Evolutionary conservation across 2,888 invertebrate species (phyloP).

Genomic region (Girardia tigrina): DNA sequence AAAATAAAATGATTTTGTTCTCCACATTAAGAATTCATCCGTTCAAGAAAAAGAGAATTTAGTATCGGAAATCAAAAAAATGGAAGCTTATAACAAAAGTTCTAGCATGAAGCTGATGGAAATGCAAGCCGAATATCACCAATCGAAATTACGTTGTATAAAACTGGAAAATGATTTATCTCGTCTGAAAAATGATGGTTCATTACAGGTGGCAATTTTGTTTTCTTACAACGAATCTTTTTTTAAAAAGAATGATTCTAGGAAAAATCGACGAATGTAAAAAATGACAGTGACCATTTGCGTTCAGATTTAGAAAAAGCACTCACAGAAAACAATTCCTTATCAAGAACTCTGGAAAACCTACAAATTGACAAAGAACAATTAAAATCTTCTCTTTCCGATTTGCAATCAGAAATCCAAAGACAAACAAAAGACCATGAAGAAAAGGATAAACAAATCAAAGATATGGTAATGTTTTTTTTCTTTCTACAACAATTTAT

Average conservation of each 20-base stretch:
- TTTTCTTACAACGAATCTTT: no score
- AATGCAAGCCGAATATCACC: background rate
- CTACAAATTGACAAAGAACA: background rate
- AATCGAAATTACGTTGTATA: background rate
- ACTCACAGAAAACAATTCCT: background rate
- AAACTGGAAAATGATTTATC: background rate
- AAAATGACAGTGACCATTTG: background rate
- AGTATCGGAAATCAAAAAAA: background rate
- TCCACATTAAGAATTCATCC: background rate
- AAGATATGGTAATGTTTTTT: no score
- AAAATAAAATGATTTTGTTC: no score
- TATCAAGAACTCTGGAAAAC: background rate
- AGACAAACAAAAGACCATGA: no score
- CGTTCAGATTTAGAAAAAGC: background rate
- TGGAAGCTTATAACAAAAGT: background rate
- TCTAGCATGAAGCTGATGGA: background rate
- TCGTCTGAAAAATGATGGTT: background rate
- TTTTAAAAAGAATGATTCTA: no score
- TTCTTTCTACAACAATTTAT: no score
- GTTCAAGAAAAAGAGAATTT: background rate
- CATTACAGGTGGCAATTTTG: no score
- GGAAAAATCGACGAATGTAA: background rate
- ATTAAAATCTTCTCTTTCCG: background rate
- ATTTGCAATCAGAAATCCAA: background rate
- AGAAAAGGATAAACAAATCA: no score